Conservation (phyloP, 2,113 vertebrate genomes). For the Micromys minutus region DNA sequence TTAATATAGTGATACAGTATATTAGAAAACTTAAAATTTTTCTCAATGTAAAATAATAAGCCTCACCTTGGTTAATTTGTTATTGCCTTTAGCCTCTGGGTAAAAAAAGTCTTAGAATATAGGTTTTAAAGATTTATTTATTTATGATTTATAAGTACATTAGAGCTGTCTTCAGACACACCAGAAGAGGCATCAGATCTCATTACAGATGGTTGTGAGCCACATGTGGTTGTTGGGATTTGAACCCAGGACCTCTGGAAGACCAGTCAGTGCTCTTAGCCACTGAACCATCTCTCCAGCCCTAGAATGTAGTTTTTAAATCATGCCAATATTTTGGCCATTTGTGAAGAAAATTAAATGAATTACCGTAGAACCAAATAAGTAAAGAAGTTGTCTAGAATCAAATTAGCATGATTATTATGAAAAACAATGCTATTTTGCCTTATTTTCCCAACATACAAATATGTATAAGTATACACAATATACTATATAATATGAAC, state of each 20-base stretch:
- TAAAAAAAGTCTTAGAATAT: constrained; percentile 11
- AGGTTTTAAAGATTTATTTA: too few species aligned
- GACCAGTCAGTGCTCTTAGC: too few species aligned
- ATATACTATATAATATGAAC: neutral
- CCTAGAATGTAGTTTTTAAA: constrained; percentile 1
- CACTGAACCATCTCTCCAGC: too few species aligned
- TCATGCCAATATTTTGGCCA: neutral
- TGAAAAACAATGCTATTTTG: neutral
- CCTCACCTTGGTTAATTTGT: neutral
- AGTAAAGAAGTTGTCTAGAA: neutral
- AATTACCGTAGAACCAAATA: neutral
- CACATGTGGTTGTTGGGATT: too few species aligned
- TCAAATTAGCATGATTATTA: neutral
- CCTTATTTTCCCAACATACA: neutral
- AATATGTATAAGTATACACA: neutral
- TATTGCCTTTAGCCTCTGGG: neutral
- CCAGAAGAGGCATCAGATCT: too few species aligned
- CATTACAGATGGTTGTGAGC: too few species aligned
- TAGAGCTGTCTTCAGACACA: too few species aligned
- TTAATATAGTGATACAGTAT: neutral
- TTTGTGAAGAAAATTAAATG: neutral
- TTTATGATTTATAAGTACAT: too few species aligned
- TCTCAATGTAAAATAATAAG: neutral
- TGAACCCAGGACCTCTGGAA: too few species aligned
- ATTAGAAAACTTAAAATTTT: neutral